Conservation (phyloP, 2,888 invertebrate genomes). For the Drosophila greeni region DNA sequence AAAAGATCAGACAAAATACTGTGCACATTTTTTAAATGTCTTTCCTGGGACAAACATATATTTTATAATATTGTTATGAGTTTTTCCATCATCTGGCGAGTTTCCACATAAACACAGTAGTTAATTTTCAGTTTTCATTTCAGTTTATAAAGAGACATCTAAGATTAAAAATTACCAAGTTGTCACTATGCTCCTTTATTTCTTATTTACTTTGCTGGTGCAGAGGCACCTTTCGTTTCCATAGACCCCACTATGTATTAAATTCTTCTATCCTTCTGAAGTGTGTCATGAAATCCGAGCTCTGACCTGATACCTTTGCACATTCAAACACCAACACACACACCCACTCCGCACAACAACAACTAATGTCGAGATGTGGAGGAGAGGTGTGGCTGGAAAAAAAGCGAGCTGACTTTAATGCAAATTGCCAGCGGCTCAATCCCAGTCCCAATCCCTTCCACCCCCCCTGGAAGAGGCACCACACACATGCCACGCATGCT, state of each 20-base stretch:
- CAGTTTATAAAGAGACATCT: too few species aligned
- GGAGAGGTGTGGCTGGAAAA: conserved; percentile 18
- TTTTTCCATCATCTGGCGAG: too few species aligned
- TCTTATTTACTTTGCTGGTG: neutral
- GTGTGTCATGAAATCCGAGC: conserved; percentile 23
- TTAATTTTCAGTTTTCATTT: too few species aligned
- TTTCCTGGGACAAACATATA: too few species aligned
- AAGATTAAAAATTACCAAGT: too few species aligned
- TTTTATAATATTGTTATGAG: too few species aligned
- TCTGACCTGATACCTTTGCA: conserved; percentile 25
- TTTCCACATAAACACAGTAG: too few species aligned
- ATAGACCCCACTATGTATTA: neutral
- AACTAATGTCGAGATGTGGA: conserved; percentile 4
- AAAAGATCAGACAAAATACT: neutral
- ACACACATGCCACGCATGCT: conserved; percentile 6
- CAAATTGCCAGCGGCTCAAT: conserved; percentile 60
- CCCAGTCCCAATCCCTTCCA: conserved; percentile 10
- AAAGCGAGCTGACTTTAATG: conserved; percentile 59
- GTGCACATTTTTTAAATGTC: neutral
- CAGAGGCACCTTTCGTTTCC: neutral
- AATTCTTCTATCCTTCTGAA: conserved; percentile 12
- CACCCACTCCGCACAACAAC: conserved; percentile 22
- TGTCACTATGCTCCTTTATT: neutral
- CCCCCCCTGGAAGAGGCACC: conserved; percentile 11
- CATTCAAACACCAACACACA: conserved; percentile 8